Evolutionary conservation across 2,888 invertebrate genomes (phyloP).

Genomic region (Folsomia candida): DNA sequence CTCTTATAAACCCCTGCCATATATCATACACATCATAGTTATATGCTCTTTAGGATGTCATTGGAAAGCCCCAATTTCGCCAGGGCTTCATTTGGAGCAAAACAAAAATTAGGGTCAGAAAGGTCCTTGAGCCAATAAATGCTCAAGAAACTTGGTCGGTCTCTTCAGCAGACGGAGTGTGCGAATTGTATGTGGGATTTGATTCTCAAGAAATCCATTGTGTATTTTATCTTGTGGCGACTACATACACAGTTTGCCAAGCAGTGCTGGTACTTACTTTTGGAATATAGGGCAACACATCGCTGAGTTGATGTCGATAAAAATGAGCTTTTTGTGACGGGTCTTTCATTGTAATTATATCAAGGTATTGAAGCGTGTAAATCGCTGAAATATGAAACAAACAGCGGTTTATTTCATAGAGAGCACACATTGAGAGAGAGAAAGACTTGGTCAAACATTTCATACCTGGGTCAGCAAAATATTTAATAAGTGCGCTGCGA

Average conservation of each 20-base stretch:
- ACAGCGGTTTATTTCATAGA: background rate
- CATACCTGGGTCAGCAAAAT: conserved; percentile 69
- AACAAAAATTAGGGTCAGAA: background rate
- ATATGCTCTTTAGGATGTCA: too few relatives aligned
- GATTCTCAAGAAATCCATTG: background rate
- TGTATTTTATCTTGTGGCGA: background rate
- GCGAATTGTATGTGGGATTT: background rate
- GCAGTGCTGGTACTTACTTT: conserved; percentile 63
- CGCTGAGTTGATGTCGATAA: conserved; percentile 80
- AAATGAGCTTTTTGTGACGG: conserved; percentile 64
- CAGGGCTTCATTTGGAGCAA: too few relatives aligned
- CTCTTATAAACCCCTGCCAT: too few relatives aligned
- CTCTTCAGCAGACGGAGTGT: too few relatives aligned
- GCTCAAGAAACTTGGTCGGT: too few relatives aligned
- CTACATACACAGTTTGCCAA: background rate
- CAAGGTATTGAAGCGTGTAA: conserved; percentile 86
- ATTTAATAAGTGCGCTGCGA: conserved; percentile 86
- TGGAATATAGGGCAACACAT: conserved; percentile 82
- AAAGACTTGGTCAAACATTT: background rate
- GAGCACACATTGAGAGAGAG: background rate
- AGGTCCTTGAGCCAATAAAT: background rate
- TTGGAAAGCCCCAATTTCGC: too few relatives aligned
- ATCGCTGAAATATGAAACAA: conserved; percentile 64
- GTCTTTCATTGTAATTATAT: conserved; percentile 74
- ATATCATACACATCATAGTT: too few relatives aligned